phyloP scores from a whole-genome alignment of 2,888 invertebrate genomes.

The Lingula anatina region DNA sequence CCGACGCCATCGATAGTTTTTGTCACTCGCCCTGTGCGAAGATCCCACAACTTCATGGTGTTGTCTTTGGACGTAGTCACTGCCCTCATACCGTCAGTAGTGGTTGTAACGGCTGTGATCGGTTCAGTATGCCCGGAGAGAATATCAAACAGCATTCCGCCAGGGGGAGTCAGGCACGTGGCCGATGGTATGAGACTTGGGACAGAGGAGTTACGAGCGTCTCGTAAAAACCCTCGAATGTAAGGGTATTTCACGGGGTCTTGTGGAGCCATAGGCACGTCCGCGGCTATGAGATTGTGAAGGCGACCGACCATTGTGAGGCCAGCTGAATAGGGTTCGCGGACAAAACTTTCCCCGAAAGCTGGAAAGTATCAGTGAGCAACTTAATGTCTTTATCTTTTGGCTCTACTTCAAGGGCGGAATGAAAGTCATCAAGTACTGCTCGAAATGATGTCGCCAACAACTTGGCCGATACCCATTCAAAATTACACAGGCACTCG shows the following conservation, averaged over 20 bases:
- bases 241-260: constrained; percentile 42
- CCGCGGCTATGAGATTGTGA: constrained; percentile 39
- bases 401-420: constrained; percentile 48
- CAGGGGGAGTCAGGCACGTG: constrained; percentile 43
- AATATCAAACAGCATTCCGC: constrained; percentile 40
- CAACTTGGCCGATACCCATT: constrained; percentile 76
- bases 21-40: constrained; percentile 35
- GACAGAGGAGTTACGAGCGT: constrained; percentile 29
- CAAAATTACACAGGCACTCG: constrained; percentile 68
- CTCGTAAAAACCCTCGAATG: constrained; percentile 28
- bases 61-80: constrained; percentile 42
- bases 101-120: constrained; percentile 39
- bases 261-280: constrained; percentile 33
- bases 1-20: constrained; percentile 36
- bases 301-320: constrained; percentile 62
- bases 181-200: constrained; percentile 40
- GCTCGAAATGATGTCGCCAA: constrained; percentile 72
- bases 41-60: constrained; percentile 46
- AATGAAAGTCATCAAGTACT: constrained; percentile 70
- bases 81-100: constrained; percentile 36
- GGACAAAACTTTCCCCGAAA: constrained; percentile 67
- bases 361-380: constrained; percentile 67
- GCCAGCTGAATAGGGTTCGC: constrained; percentile 80
- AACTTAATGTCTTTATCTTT: constrained; percentile 50
- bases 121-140: constrained; percentile 42